Base-by-base conservation (phyloP, 1,140 invertebrate species). In the Vanessa atalanta region DNA sequence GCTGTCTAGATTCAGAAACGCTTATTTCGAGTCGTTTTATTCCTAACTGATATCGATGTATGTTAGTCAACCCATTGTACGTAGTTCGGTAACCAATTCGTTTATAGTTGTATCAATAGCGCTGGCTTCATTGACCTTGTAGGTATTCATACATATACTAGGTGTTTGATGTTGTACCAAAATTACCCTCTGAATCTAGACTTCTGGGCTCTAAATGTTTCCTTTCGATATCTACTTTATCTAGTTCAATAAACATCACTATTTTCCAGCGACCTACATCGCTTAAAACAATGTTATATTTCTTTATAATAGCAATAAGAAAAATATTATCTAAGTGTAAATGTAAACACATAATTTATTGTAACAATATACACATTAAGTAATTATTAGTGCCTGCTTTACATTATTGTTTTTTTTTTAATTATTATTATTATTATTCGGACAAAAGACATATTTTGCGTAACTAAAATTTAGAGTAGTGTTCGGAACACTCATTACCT, bases 371-470 rank as follows among this genome's bases (percentile, higher is more conserved):
- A 90, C 83, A 88, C 75, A 81, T 83, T 92, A 90, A 85, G 87
- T 90, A 87, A 89, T 85, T 81, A 83, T 89, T 93, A 91, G 91
- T 93, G 91, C 89, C 89, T 93, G 88, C 88, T 91, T 91, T 83
- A 89, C 81, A 86, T 83, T 79, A 83, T 85, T 87, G 81, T 84
- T 88, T 91, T 84, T 84, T 57, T 57, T 23, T 23, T 57, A 82
- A 80, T 84, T 81, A 63, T 61, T 61, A 26, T 26, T 23, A 26
- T 57, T 83, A 80, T 84, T 81, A 65, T 61, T 61, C 57, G 80
- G 81, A 83, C 73, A 89, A 92, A 93, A 91, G 91, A 93, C 91
- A 93, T 91, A 91, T 90, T 91, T 91, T 90, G 87, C 84, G 77
- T 84, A 82, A 80, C 80, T 64, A 55, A 73, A 73, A 73, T 67